Percentiles rank a stretch among this genome's conserved stretches.
phyloP scores from a whole-genome alignment of 2,113 vertebrate genomes.

The Mixornis gularis region DNA sequence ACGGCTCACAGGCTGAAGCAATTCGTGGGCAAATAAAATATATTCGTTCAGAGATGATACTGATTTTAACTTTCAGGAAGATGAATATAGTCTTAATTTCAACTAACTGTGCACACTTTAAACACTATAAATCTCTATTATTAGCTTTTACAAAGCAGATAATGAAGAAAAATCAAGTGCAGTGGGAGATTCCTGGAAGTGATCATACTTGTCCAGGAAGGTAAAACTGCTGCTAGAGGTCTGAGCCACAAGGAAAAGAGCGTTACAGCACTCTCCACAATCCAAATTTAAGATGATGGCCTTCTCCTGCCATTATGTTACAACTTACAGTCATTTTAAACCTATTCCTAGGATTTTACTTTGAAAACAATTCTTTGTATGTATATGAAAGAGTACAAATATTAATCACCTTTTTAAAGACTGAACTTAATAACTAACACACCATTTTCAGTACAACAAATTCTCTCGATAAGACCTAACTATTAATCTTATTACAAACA shows the following conservation, averaged over 20 bases:
- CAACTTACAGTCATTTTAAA: neutral
- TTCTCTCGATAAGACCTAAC: neutral
- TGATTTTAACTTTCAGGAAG: neutral
- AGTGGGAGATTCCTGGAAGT: neutral
- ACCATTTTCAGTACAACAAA: neutral
- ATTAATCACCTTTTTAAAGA: neutral
- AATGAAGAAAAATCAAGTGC: neutral
- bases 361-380: neutral
- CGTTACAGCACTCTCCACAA: neutral
- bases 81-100: neutral
- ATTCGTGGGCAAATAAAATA: neutral
- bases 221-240: neutral
- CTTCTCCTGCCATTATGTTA: neutral
- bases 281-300: neutral
- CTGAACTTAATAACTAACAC: neutral
- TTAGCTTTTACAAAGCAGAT: neutral
- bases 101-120: neutral
- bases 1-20: neutral
- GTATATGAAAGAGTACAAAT: neutral
- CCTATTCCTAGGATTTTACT: neutral
- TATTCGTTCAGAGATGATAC: neutral
- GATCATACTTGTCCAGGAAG: neutral
- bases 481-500: neutral
- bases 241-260: neutral
- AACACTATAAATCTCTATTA: neutral